Percentiles rank a stretch among this genome's conserved stretches.
Evolutionary conservation across 1,140 invertebrate species (phyloP).

Genomic region (Zaprionus tsacasi): DNA sequence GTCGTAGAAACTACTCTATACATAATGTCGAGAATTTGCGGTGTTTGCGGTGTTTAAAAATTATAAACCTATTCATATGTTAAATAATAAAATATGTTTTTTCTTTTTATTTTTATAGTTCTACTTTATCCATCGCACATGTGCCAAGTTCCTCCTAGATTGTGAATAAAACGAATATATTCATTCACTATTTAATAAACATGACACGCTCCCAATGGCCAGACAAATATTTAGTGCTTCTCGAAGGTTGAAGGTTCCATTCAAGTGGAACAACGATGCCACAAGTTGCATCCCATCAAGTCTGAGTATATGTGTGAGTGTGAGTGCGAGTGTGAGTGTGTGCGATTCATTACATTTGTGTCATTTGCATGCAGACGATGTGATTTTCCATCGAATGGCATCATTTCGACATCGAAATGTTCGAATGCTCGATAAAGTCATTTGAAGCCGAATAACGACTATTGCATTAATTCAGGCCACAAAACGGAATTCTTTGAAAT

Average conservation of each 20-base stretch:
- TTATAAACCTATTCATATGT: too few species aligned
- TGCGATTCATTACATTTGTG: constrained; percentile 41
- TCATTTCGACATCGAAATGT: constrained; percentile 55
- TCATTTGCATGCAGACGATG: constrained; percentile 43
- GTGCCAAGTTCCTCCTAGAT: too few species aligned
- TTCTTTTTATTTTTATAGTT: too few species aligned
- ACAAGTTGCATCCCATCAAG: constrained; percentile 28
- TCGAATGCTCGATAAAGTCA: constrained; percentile 60
- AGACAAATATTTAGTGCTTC: constrained; percentile 8
- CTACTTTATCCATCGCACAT: background rate
- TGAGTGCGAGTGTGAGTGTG: constrained; percentile 26
- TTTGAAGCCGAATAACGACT: constrained; percentile 58
- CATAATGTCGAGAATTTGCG: too few species aligned
- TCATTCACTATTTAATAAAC: constrained; percentile 8
- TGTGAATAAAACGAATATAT: background rate
- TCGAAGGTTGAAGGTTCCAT: constrained; percentile 16
- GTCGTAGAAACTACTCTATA: too few species aligned
- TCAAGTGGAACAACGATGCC: constrained; percentile 16
- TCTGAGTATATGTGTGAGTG: background rate
- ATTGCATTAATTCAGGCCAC: constrained; percentile 63
- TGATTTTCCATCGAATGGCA: constrained; percentile 60
- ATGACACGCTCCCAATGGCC: constrained; percentile 8
- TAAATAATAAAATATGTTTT: too few species aligned
- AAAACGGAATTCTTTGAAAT: constrained; percentile 54
- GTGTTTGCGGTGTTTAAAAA: too few species aligned